phyloP scores from a whole-genome alignment of 2,888 invertebrate species.

The Monoplex corrugatus region DNA sequence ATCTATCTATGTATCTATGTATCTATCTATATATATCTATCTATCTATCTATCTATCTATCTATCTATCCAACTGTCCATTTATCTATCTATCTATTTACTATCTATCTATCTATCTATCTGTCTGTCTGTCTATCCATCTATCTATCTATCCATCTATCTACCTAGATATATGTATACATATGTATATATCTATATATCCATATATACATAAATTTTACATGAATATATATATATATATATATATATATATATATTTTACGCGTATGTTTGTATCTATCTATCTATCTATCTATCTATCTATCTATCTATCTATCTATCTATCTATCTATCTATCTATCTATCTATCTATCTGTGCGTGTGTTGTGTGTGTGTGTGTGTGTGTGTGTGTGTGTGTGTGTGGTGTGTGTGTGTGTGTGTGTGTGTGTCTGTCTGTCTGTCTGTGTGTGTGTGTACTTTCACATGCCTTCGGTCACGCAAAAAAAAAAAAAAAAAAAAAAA shows the following conservation, averaged over 20 bases:
- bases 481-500: too few species aligned
- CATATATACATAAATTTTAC: too few species aligned
- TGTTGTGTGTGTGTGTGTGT: neutral
- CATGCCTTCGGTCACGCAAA: too few species aligned
- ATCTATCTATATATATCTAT: neutral
- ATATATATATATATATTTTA: neutral
- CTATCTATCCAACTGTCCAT: too few species aligned
- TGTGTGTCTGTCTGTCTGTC: neutral
- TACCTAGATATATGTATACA: neutral
- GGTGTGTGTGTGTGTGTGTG: neutral
- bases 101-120: neutral
- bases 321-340: neutral
- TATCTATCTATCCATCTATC: neutral
- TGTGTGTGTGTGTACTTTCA: neutral
- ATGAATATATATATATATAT: neutral
- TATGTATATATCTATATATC: neutral
- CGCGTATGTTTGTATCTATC: neutral
- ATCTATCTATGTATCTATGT: neutral
- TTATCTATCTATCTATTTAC: too few species aligned
- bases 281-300: neutral
- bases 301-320: neutral
- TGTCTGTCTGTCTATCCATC: neutral
- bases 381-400: neutral
- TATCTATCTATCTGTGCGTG: neutral
- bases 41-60: neutral